Conservation (phyloP, 2,888 invertebrate genomes). For the Pollenia amentaria region DNA sequence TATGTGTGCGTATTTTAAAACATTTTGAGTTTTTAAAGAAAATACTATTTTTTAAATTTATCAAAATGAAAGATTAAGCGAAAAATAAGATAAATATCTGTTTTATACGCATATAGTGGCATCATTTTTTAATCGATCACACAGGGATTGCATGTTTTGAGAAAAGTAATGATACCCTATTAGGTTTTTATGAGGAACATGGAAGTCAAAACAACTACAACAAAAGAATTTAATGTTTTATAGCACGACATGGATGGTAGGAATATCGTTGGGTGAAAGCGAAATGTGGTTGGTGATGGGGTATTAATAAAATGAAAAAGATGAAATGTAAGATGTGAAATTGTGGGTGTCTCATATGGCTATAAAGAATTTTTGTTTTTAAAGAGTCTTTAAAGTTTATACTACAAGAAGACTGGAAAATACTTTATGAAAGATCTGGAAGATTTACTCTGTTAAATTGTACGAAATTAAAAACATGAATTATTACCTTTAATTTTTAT, state of each 20-base stretch:
- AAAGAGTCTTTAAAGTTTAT: too few relatives aligned
- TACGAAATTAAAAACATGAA: too few relatives aligned
- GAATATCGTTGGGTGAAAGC: conserved; percentile 5
- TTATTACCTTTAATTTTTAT: too few relatives aligned
- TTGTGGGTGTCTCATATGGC: background rate
- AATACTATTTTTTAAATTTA: conserved; percentile 38
- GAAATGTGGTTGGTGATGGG: background rate
- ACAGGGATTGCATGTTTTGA: conserved; percentile 66
- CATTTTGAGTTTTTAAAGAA: conserved; percentile 24
- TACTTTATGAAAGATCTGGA: too few relatives aligned
- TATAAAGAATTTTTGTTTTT: too few relatives aligned
- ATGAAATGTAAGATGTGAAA: background rate
- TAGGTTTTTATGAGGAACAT: conserved; percentile 59
- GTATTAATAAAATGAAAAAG: background rate
- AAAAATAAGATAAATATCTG: conserved; percentile 67
- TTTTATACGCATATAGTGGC: conserved; percentile 65
- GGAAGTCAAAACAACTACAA: conserved; percentile 54
- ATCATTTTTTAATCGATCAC: conserved; percentile 69
- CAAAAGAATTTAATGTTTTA: conserved; percentile 49
- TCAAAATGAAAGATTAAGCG: conserved; percentile 48
- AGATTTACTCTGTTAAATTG: too few relatives aligned
- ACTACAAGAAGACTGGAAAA: too few relatives aligned
- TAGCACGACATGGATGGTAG: conserved; percentile 29
- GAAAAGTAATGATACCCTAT: conserved; percentile 68
- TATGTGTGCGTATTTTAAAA: conserved; percentile 35